phyloP scores from a whole-genome alignment of 2,888 invertebrate genomes.

The Schrankia costaestrigalis region DNA sequence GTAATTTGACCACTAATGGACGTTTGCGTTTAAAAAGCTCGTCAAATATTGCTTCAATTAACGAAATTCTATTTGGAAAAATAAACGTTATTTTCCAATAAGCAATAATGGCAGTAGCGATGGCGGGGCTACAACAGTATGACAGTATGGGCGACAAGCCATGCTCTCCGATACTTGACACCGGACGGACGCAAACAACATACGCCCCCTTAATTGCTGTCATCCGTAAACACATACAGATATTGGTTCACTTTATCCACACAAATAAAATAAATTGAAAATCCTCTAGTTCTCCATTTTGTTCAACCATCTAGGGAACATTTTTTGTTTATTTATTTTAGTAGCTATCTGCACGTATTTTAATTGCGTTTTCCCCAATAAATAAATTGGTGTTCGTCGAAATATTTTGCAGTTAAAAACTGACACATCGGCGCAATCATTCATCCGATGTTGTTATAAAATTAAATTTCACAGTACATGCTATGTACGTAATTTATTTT shows the following conservation, averaged over 20 bases:
- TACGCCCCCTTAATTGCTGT: conserved; percentile 43
- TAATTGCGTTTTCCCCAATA: conserved; percentile 2
- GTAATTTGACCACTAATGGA: too few species aligned
- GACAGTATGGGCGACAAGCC: conserved; percentile 31
- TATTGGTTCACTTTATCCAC: conserved; percentile 21
- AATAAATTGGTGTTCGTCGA: background rate
- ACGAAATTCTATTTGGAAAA: conserved; percentile 12
- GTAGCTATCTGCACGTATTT: conserved; percentile 4
- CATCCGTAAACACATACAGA: conserved; percentile 34
- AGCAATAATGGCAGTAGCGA: conserved; percentile 26
- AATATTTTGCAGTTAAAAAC: conserved; percentile 2
- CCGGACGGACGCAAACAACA: conserved; percentile 45
- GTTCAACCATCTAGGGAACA: background rate
- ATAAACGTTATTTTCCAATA: conserved; percentile 11
- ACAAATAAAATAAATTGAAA: conserved; percentile 24
- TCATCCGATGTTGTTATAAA: background rate
- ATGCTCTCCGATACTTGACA: conserved; percentile 48
- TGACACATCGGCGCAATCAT: background rate
- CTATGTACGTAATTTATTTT: too few species aligned
- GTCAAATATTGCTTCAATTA: conserved; percentile 15
- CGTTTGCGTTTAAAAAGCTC: too few species aligned
- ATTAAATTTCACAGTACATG: conserved; percentile 3
- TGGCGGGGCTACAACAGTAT: background rate
- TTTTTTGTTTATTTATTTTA: conserved; percentile 10
- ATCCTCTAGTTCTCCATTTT: conserved; percentile 8